Base-by-base conservation (phyloP, 2,888 invertebrate species). In the Sepioteuthis lessoniana region DNA sequence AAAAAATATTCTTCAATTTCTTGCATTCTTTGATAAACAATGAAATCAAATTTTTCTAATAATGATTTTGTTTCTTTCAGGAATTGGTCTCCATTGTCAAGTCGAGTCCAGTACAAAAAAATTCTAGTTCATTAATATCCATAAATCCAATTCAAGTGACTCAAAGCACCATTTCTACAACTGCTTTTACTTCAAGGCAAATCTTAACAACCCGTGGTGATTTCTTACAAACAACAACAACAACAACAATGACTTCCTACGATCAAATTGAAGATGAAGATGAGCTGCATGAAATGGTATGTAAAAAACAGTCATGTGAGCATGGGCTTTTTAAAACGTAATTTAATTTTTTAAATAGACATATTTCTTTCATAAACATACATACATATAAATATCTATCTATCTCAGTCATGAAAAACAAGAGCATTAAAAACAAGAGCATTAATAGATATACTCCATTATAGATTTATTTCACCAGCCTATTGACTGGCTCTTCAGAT, bases 211-310 rank as follows among this genome's bases (percentile, higher is more conserved):
- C 76, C n/a, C n/a, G n/a, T 2, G n/a, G 76, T 16, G 76, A n/a
- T 76, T 76, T 76, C n/a, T 13, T 76, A 76, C 76, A 76, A 76
- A 76, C 76, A n/a, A 76, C 95, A 21, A 94, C 95, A 21, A 94
- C 95, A 90, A 90, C 93, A 92, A 95, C 94, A 94, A 96, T 95
- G 95, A 94, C 95, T 93, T 95, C 96, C 94, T 96, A 96, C 94
- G 95, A 95, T 90, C 94, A 95, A 21, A 96, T 96, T 37, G 95
- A 94, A 8, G 96, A 97, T 95, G 96, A 97, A 95, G 96, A 96
- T 93, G 95, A 96, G 94, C 95, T 97, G n/a, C 96, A 96, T 93
- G 95, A 96, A 94, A 90, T 96, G 95, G 96, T 97, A 95, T 95
- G 96, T 94, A 31, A 4, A 28, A 8, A 28, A 55, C 46, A 90